Conservation (phyloP, 2,888 invertebrate genomes). For the Archips xylosteana region DNA sequence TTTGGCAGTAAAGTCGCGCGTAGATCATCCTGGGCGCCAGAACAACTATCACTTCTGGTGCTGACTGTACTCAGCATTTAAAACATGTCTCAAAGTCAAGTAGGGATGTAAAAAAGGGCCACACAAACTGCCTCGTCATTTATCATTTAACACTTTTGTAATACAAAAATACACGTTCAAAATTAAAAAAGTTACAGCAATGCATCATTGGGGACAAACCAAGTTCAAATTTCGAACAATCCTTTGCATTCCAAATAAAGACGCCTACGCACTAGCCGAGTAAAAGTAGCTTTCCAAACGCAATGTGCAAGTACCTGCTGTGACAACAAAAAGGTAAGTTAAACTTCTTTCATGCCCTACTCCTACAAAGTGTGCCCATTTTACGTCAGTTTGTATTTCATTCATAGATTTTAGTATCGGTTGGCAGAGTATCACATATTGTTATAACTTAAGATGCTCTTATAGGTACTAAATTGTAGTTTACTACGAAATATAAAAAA, state of each 20-base stretch:
- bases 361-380: constrained; percentile 24
- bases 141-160: constrained; percentile 41
- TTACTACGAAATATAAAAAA: no score
- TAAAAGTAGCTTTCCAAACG: constrained; percentile 78
- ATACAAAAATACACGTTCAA: constrained; percentile 45
- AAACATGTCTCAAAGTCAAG: background rate
- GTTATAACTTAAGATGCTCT: background rate
- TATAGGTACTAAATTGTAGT: no score
- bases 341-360: constrained; percentile 35
- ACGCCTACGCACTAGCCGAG: constrained; percentile 69
- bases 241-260: constrained; percentile 67
- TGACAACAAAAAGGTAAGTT: constrained; percentile 37
- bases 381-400: constrained; percentile 12
- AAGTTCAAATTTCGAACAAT: constrained; percentile 61
- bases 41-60: no score
- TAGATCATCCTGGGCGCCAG: no score
- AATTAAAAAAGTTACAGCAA: constrained; percentile 59
- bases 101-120: background rate
- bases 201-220: constrained; percentile 65
- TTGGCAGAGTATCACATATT: background rate
- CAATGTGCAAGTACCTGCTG: constrained; percentile 52
- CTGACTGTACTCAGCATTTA: background rate
- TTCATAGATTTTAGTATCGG: background rate
- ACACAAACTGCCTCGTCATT: constrained; percentile 38
- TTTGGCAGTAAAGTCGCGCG: no score